Percentiles rank a stretch among this genome's conserved stretches.
These are phyloP conservation scores for Philopedon plagiatum DNA, from an alignment of 2,888 invertebrate genomes.

Conservation along the genomic window DNA sequence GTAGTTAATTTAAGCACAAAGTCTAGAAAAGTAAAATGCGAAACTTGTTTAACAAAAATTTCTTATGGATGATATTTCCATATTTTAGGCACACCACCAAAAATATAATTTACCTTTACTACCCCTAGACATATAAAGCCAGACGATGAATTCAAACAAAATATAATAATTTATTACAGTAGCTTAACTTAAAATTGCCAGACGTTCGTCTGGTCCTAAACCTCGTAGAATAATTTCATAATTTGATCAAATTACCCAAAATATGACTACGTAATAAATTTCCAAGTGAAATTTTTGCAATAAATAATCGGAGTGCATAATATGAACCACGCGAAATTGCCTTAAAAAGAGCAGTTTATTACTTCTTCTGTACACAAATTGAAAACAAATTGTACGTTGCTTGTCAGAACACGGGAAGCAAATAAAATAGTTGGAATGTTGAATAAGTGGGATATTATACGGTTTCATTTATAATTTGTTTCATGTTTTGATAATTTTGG, in stretches of 20 bases:
- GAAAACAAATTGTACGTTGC: conserved; percentile 58
- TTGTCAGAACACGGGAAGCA: conserved; percentile 36
- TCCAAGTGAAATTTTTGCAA: conserved; percentile 29
- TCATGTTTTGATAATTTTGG: conserved; percentile 23
- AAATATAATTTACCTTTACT: no score
- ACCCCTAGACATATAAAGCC: not conserved
- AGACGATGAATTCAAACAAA: not conserved
- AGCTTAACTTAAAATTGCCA: not conserved
- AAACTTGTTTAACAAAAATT: no score
- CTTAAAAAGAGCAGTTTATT: conserved; percentile 57
- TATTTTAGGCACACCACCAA: no score
- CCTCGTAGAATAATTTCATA: conserved; percentile 32
- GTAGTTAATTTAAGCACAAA: no score
- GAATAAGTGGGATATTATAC: conserved; percentile 36
- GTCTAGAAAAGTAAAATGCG: no score
- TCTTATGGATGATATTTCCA: no score
- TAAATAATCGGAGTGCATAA: conserved; percentile 41
- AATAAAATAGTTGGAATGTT: conserved; percentile 33
- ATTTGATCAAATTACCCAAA: conserved; percentile 40
- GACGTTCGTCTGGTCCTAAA: conserved; percentile 1
- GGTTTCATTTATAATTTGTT: conserved; percentile 24
- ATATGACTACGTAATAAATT: conserved; percentile 36
- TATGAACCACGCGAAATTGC: conserved; percentile 56
- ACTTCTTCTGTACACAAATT: conserved; percentile 57
- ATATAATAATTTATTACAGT: conserved; percentile 12